Percentiles rank a stretch among this genome's conserved stretches.
phyloP scores from a whole-genome alignment of 2,888 invertebrate genomes.

The Drosophila percnosoma region DNA sequence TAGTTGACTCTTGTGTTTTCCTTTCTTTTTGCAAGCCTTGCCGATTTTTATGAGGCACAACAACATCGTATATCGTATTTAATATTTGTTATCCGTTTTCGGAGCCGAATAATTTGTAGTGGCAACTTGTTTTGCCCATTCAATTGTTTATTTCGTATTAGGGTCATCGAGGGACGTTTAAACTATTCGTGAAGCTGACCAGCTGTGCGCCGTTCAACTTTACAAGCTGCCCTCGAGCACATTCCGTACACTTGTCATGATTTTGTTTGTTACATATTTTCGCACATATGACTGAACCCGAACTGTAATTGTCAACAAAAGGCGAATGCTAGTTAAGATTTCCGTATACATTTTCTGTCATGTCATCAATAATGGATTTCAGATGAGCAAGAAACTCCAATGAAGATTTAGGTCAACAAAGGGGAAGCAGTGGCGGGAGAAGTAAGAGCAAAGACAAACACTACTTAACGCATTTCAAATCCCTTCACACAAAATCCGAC shows the following conservation, averaged over 20 bases:
- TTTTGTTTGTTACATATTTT: slow-evolving; percentile 53
- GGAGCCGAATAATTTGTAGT: slow-evolving; percentile 57
- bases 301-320: slow-evolving; percentile 60
- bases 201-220: slow-evolving; percentile 8
- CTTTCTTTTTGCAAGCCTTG: slow-evolving; percentile 71
- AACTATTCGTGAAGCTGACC: neutral
- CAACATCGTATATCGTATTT: slow-evolving; percentile 44
- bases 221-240: slow-evolving; percentile 30
- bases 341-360: slow-evolving; percentile 55
- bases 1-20: slow-evolving; percentile 54
- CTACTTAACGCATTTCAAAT: slow-evolving; percentile 22
- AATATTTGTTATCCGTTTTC: slow-evolving; percentile 57
- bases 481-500: slow-evolving; percentile 1
- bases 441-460: slow-evolving; percentile 26
- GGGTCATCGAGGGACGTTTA: slow-evolving; percentile 1
- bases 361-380: slow-evolving; percentile 69
- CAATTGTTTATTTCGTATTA: slow-evolving; percentile 42
- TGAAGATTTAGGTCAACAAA: slow-evolving; percentile 54
- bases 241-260: slow-evolving; percentile 44
- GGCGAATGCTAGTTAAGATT: slow-evolving; percentile 48
- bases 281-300: slow-evolving; percentile 53
- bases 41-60: slow-evolving; percentile 62
- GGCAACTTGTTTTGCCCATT: slow-evolving; percentile 51
- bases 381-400: slow-evolving; percentile 19
- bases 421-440: neutral